These are phyloP conservation scores for Antidorcas marsupialis DNA, from an alignment of 2,113 vertebrate species.

Conservation along the genomic window DNA sequence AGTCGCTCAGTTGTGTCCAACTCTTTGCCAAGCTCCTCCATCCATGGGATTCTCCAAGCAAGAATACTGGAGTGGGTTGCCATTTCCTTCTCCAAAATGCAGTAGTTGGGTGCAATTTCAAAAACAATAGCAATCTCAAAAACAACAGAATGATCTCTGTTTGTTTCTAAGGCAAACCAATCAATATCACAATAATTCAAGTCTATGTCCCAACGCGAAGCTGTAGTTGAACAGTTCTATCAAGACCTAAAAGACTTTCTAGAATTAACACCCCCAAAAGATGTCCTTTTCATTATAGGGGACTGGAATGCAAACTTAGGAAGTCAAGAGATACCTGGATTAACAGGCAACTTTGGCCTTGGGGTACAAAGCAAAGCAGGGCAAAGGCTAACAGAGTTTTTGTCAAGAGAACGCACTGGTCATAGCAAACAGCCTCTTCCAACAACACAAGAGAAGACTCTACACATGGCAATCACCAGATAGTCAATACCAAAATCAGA, in stretches of 20 bases:
- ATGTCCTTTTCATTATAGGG: background rate
- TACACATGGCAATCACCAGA: background rate
- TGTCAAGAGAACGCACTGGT: background rate
- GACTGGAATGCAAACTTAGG: background rate
- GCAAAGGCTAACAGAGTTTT: background rate
- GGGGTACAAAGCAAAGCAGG: background rate
- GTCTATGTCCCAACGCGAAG: background rate
- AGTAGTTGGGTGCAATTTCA: background rate
- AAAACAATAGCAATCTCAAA: background rate
- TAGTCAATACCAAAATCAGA: background rate
- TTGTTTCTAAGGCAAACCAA: background rate
- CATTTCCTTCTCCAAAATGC: background rate
- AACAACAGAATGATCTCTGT: background rate
- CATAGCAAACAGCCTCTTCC: background rate
- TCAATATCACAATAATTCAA: background rate
- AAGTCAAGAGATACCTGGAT: background rate
- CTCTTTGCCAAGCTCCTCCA: too few relatives aligned
- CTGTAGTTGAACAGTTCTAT: background rate
- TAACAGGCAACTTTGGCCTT: background rate
- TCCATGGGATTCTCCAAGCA: too few relatives aligned
- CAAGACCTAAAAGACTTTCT: background rate
- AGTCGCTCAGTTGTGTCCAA: too few relatives aligned
- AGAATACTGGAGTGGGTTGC: too few relatives aligned
- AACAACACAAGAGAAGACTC: background rate
- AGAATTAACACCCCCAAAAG: background rate